Evolutionary conservation across 2,797 vertebrate genomes (phyloP).

Genomic region (Cirrhinus mrigala): DNA sequence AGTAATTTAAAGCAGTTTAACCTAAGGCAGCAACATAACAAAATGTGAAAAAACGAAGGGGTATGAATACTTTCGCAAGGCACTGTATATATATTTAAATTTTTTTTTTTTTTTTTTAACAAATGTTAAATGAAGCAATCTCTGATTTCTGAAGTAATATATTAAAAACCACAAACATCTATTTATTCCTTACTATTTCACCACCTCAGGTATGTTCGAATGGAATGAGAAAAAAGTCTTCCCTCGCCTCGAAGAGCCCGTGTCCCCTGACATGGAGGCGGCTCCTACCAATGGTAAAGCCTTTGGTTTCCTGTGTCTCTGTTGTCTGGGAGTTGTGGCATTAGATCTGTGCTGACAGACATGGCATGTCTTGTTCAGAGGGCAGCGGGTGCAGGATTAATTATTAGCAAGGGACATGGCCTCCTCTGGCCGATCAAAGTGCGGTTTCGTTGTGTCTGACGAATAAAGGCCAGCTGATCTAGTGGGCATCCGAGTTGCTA

Average conservation of each 20-base stretch:
- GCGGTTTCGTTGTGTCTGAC: slow-evolving; percentile 64
- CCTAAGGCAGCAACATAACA: too few relatives aligned
- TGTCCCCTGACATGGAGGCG: slow-evolving; percentile 71
- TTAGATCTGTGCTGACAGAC: slow-evolving; percentile 71
- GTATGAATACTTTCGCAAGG: too few relatives aligned
- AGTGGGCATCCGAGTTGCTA: slow-evolving; percentile 70
- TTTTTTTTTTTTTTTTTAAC: too few relatives aligned
- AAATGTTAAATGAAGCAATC: too few relatives aligned
- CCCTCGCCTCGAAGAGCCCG: slow-evolving; percentile 75
- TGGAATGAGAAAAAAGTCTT: slow-evolving; percentile 79
- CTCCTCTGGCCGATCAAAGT: slow-evolving; percentile 78
- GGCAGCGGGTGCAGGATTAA: slow-evolving; percentile 78
- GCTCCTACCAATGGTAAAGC: slow-evolving; percentile 74
- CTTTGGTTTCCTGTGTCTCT: slow-evolving; percentile 57
- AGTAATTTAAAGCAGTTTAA: too few relatives aligned
- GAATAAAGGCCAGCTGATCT: slow-evolving; percentile 50
- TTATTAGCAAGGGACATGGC: slow-evolving; percentile 78
- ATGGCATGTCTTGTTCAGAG: slow-evolving; percentile 63
- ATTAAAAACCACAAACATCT: background rate
- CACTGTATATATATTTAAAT: too few relatives aligned
- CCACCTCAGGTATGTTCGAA: slow-evolving; percentile 76
- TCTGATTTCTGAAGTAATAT: background rate
- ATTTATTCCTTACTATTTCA: background rate
- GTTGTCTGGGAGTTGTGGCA: slow-evolving; percentile 47
- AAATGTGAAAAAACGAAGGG: too few relatives aligned